Percentiles rank a stretch among this genome's conserved stretches.
Conservation (phyloP, 1,140 invertebrate genomes). For the Saxidomus purpurata region DNA sequence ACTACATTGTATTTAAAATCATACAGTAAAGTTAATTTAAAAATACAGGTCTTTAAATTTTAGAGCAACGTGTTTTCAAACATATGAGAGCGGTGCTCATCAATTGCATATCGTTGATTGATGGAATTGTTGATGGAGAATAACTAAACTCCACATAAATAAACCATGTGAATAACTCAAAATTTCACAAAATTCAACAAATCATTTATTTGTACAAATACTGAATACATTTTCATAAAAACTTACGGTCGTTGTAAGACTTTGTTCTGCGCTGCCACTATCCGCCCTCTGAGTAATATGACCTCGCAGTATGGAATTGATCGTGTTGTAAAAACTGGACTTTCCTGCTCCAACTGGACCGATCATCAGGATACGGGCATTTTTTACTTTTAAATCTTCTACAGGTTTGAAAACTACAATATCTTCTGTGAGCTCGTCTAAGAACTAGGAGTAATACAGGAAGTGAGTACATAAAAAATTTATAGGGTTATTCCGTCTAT, state of each 20-base stretch:
- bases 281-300: conserved; percentile 57
- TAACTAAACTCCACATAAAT: too few species aligned
- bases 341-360: conserved; percentile 72
- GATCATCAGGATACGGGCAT: conserved; percentile 63
- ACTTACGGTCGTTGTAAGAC: conserved; percentile 70
- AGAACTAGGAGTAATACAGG: conserved; percentile 11
- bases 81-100: too few species aligned
- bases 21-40: too few species aligned
- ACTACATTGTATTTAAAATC: background rate
- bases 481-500: background rate
- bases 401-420: conserved; percentile 63
- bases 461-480: background rate
- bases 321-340: conserved; percentile 73
- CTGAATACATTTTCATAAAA: too few species aligned
- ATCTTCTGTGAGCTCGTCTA: conserved; percentile 47
- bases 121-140: too few species aligned
- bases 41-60: too few species aligned
- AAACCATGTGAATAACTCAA: background rate
- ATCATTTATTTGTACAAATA: too few species aligned
- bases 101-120: too few species aligned
- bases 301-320: conserved; percentile 70
- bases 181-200: too few species aligned
- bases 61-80: too few species aligned
- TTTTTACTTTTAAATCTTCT: conserved; percentile 47
- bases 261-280: conserved; percentile 66